These are phyloP conservation scores for Zaprionus bogoriensis DNA, from an alignment of 2,888 invertebrate species.

Conservation along the genomic window DNA sequence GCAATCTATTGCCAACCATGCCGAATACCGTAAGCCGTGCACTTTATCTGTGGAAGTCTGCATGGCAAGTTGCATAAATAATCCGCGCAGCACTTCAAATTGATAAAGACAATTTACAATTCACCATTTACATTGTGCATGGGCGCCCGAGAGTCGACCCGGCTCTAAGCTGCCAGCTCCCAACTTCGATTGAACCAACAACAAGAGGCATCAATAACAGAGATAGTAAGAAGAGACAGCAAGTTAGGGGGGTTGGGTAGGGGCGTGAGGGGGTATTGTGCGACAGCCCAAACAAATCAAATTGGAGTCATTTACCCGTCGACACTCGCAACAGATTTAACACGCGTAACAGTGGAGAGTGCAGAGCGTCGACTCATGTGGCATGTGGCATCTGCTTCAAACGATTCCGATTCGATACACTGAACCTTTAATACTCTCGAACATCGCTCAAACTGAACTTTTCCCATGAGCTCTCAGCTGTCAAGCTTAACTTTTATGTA, in stretches of 20 bases:
- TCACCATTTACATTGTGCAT: conserved; percentile 53
- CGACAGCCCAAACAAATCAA: conserved; percentile 69
- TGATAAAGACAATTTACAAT: conserved; percentile 77
- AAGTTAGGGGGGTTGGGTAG: background rate
- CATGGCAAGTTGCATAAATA: conserved; percentile 73
- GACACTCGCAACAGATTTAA: conserved; percentile 43
- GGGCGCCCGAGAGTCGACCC: conserved; percentile 18
- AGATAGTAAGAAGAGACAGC: background rate
- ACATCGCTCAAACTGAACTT: background rate
- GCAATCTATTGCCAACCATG: conserved; percentile 16
- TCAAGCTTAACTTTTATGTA: background rate
- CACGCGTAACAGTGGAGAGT: background rate
- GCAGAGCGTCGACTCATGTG: conserved; percentile 28
- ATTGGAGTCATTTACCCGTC: conserved; percentile 76
- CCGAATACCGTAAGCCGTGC: conserved; percentile 27
- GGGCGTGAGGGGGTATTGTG: too few species aligned
- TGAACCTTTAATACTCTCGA: conserved; percentile 36
- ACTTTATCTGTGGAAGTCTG: conserved; percentile 73
- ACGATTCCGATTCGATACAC: conserved; percentile 11
- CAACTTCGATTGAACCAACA: conserved; percentile 54
- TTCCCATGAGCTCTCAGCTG: conserved; percentile 7
- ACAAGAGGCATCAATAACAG: conserved; percentile 46
- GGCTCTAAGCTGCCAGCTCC: too few species aligned
- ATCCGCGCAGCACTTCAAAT: conserved; percentile 74
- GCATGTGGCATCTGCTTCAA: conserved; percentile 56